Percentiles rank a stretch among this genome's conserved stretches.
Evolutionary conservation across 2,888 invertebrate species (phyloP).

Genomic region (Hybos culiciformis): DNA sequence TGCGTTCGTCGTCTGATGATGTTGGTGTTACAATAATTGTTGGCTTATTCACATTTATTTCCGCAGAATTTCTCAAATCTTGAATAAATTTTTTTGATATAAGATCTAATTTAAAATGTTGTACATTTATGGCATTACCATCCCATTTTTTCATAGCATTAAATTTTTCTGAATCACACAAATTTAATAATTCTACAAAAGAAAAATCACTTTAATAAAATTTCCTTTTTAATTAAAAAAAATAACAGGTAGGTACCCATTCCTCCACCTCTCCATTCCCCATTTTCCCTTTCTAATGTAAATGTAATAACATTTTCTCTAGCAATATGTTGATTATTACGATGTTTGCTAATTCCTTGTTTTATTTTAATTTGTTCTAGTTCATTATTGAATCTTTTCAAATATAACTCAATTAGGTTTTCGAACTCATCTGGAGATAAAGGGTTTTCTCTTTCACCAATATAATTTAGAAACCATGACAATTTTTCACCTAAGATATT

Average conservation of each 20-base stretch:
- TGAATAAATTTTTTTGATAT: slow-evolving; percentile 20
- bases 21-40: neutral
- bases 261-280: slow-evolving; percentile 65
- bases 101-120: slow-evolving; percentile 31
- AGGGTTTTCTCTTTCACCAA: slow-evolving; percentile 37
- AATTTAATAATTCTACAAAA: slow-evolving; percentile 26
- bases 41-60: neutral
- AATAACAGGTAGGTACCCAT: slow-evolving; percentile 53
- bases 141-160: slow-evolving; percentile 31
- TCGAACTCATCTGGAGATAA: slow-evolving; percentile 48
- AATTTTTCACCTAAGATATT: slow-evolving; percentile 65
- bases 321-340: slow-evolving; percentile 66
- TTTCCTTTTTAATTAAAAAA: neutral
- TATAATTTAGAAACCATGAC: slow-evolving; percentile 59
- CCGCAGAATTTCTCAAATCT: neutral
- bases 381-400: slow-evolving; percentile 59
- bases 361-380: slow-evolving; percentile 64
- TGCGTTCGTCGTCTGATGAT: neutral
- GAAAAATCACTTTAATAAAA: neutral
- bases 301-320: slow-evolving; percentile 66
- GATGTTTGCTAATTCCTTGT: slow-evolving; percentile 51
- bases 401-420: slow-evolving; percentile 38
- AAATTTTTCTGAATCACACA: slow-evolving; percentile 26
- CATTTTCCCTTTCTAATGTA: slow-evolving; percentile 55
- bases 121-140: slow-evolving; percentile 33